Evolutionary conservation across 2,888 invertebrate species (phyloP), one percentile per base, ranked within the genome.

Genomic region (Cetonia aurata): DNA sequence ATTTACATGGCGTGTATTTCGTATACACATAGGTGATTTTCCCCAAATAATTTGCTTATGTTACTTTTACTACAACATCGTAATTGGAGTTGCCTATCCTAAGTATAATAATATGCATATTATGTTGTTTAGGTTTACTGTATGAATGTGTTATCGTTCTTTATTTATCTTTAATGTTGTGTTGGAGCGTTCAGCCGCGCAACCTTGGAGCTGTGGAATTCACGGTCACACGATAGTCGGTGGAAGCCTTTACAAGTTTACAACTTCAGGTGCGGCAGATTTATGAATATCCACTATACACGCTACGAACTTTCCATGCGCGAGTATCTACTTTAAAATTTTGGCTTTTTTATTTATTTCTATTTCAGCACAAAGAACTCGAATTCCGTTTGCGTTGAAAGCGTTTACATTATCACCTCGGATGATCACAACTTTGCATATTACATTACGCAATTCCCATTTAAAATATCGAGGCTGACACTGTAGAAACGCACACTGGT

Each of bases 391-490:
- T 8, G 37, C 37, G 8, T 37, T 50, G 15, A 50, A 50, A 19
- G 50, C 50, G 15, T 50, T 50, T 15, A 50, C 50, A 19, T 19
- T 50, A 50, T 9, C 15, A 50, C 15, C 15, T 50, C 15, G 50
- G 6, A 50, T 15, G 15, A 17, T 50, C 19, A 50, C 15, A 15
- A 15, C 37, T 37, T 4, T 37, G 37, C 37, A 37, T 37, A 13
- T 46, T 46, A 37, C 37, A 55, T 55, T 55, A 55, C 56, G 41
- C 37, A 57, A 57, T 57, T 57, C 25, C 17, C 9, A 25, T 33
- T n/a, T 57, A 41, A 57, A 57, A 57, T 57, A 57, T 41, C 56
- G 56, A 55, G n/a, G 55, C 33, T 37, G 55, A 6, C 10, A 12
- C 53, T 37, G 25, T 10, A 8, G 10, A 10, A 15, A 17, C 12